Base-by-base conservation (phyloP, 2,888 invertebrate genomes). In the Stegophylla sp. region DNA sequence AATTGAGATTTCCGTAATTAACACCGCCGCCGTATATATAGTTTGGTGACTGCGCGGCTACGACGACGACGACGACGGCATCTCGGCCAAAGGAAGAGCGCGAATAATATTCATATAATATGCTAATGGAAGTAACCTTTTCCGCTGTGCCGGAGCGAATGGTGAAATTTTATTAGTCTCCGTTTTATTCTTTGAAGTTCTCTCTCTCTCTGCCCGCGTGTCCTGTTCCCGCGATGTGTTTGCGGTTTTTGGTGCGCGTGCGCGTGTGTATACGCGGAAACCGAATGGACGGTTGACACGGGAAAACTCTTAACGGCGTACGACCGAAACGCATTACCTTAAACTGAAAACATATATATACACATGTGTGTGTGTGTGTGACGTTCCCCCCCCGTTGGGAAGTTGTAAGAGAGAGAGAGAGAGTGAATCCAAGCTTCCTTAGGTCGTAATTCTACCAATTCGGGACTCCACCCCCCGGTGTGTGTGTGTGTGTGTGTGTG, bases 1-100 rank as follows among this genome's bases (percentile, higher is more conserved):
- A 77, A 61, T 79, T 23, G 61, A 79, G 79, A 71, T 79, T 79
- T 41, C 66, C 69, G 69, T 61, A 79, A 79, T 79, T 79, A 69
- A 79, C 69, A 23, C 45, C 67, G n/a, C n/a, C n/a, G n/a, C n/a
- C n/a, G n/a, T n/a, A n/a, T n/a, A n/a, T n/a, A 59, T 69, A 28
- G 56, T 56, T 51, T 17, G 43, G 26, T 17, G 15, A 20, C 23
- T 26, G 56, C 15, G n/a, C n/a, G n/a, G n/a, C n/a, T n/a, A n/a
- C n/a, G n/a, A n/a, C n/a, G n/a, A n/a, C n/a, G n/a, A n/a, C n/a
- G n/a, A n/a, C n/a, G n/a, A n/a, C n/a, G n/a, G n/a, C n/a, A n/a
- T n/a, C n/a, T n/a, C n/a, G 34, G 20, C 69, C 51, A 59, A 61
- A 71, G 17, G 48, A 71, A 69, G 41, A 45, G 28, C 77, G 28